Evolutionary conservation across 2,113 vertebrate genomes (phyloP), one percentile per base, ranked within the genome.

Genomic region (Tamias sibiricus): DNA sequence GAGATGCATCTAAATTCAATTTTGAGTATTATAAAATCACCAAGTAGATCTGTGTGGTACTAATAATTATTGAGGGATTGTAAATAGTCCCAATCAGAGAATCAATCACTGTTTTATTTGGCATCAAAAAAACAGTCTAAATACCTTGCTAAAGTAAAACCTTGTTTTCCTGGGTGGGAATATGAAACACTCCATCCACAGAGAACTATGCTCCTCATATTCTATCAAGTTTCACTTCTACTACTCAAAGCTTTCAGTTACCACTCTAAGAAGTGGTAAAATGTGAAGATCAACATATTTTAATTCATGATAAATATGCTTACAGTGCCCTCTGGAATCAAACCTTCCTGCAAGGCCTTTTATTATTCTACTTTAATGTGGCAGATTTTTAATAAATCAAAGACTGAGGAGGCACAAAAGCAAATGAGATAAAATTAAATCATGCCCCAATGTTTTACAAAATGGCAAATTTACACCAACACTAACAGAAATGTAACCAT

Each of bases 371-470:
- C 84, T 98, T 98, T 98, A 1, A 0, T 95, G 6, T 81, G 62
- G 76, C 20, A 95, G 96, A 95, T 79, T 95, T 92, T 97, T 96
- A 98, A 98, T 91, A 95, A 97, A 95, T 83, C 95, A 97, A 97
- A 87, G 75, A 94, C 54, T 97, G n/a, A 95, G 26, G 64, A 17
- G 88, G 96, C 94, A 86, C 95, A 97, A 96, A 95, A 97, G 77
- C 91, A 98, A 97, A 96, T 81, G 87, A 96, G 87, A 97, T 91
- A 28, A 97, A 97, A 98, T 85, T 47, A 97, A 96, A 97, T 52
- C 92, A 57, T 57, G 47, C 16, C 13, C 69, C 40, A 69, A 74
- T 94, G 66, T 95, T 91, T 92, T 95, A 84, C 79, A 98, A 96
- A 97, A 17, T 16, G 44, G 49, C 71, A 97, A 97, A 97, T 96